Conservation (phyloP, 2,888 invertebrate species). For the Drosophila mimetica region DNA sequence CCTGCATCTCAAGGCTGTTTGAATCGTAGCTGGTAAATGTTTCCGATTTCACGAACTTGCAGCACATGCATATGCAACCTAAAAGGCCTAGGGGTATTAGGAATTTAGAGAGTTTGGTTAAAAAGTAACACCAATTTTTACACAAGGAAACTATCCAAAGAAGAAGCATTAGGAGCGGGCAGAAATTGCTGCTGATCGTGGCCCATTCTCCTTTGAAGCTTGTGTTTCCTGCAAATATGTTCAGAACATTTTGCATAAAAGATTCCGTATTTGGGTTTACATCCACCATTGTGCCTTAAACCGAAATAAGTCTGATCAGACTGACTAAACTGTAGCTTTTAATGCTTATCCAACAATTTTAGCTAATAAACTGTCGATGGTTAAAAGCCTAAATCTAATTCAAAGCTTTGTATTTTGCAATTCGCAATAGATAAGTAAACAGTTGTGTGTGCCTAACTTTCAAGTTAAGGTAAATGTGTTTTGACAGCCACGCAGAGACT, state of each 20-base stretch:
- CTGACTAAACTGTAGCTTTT: background rate
- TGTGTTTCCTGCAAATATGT: background rate
- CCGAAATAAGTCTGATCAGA: background rate
- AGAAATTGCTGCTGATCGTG: background rate
- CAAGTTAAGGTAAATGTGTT: background rate
- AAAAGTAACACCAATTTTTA: slow-evolving; percentile 7
- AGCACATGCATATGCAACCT: slow-evolving; percentile 53
- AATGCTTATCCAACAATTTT: background rate
- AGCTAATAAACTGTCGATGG: background rate
- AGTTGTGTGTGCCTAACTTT: background rate
- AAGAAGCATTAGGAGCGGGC: slow-evolving; percentile 8
- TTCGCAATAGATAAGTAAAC: slow-evolving; percentile 16
- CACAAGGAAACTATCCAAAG: slow-evolving; percentile 58
- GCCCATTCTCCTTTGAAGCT: background rate
- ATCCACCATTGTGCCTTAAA: too few species aligned
- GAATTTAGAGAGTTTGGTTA: background rate
- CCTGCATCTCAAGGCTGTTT: slow-evolving; percentile 58
- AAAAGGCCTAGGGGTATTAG: slow-evolving; percentile 32
- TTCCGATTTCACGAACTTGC: slow-evolving; percentile 40
- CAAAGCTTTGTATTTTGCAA: background rate
- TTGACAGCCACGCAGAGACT: background rate
- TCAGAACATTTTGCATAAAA: slow-evolving; percentile 1
- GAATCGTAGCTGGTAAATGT: slow-evolving; percentile 21
- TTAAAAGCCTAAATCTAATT: background rate
- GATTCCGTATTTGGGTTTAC: background rate